These are phyloP conservation scores for Periparus ater DNA, from an alignment of 2,797 vertebrate genomes.

Conservation along the genomic window DNA sequence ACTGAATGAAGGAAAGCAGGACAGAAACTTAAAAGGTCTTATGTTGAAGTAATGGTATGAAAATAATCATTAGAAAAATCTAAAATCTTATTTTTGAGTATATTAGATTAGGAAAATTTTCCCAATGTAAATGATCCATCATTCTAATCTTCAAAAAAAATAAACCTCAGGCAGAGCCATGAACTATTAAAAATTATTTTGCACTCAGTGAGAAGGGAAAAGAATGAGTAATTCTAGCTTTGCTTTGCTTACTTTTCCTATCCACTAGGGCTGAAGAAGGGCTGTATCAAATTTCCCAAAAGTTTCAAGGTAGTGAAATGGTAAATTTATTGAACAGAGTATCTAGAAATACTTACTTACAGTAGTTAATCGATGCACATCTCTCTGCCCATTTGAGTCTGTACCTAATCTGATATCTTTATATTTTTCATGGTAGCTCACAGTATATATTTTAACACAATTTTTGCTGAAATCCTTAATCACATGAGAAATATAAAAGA, in stretches of 20 bases:
- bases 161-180: accelerated
- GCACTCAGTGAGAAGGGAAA: background rate
- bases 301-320: background rate
- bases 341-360: background rate
- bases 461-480: background rate
- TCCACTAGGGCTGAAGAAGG: background rate
- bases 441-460: background rate
- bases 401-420: background rate
- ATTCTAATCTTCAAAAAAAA: background rate
- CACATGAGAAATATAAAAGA: background rate
- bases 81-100: background rate
- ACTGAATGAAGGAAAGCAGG: background rate
- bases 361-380: background rate
- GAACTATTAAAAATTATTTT: background rate
- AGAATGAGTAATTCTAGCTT: background rate
- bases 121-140: background rate
- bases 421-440: background rate
- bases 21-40: background rate
- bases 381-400: background rate
- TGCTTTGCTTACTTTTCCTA: background rate
- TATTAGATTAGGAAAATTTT: background rate
- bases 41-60: background rate
- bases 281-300: background rate
- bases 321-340: background rate
- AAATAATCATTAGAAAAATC: background rate